These are phyloP conservation scores for Sinocyclocheilus grahami DNA, from an alignment of 2,113 vertebrate species.

Conservation along the genomic window DNA sequence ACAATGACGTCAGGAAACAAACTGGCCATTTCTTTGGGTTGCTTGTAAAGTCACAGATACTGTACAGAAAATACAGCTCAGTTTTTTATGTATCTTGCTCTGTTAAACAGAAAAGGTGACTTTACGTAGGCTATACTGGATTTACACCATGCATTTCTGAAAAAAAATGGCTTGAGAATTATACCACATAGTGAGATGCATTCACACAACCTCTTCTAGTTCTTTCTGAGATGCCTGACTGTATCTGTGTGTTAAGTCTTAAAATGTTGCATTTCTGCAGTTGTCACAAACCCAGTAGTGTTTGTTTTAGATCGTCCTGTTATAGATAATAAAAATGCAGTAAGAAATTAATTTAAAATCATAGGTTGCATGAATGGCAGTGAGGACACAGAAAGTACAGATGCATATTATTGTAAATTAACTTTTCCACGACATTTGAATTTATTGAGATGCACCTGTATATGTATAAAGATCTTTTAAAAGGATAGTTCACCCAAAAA, in stretches of 20 bases:
- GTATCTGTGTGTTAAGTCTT: not conserved
- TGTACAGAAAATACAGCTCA: no score
- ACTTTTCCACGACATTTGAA: no score
- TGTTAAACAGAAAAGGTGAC: no score
- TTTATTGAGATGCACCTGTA: no score
- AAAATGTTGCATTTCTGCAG: not conserved
- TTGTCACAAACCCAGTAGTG: not conserved
- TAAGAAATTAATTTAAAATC: not conserved
- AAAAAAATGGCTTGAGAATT: constrained; percentile 17
- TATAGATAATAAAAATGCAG: not conserved
- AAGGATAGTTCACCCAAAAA: no score
- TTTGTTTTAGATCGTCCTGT: not conserved
- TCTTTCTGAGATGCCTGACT: not conserved
- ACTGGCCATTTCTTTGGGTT: no score
- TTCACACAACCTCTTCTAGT: constrained; percentile 3
- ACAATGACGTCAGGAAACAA: no score
- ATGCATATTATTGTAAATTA: not conserved
- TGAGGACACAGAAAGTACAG: not conserved
- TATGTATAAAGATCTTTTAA: no score
- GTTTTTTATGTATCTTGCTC: no score
- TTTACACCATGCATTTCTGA: no score
- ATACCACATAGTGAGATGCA: constrained; percentile 8
- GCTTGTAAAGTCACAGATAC: no score
- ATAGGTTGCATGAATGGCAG: not conserved
- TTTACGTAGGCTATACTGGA: no score